Evolutionary conservation across 2,113 vertebrate species (phyloP).

Genomic region (Hucho hucho): DNA sequence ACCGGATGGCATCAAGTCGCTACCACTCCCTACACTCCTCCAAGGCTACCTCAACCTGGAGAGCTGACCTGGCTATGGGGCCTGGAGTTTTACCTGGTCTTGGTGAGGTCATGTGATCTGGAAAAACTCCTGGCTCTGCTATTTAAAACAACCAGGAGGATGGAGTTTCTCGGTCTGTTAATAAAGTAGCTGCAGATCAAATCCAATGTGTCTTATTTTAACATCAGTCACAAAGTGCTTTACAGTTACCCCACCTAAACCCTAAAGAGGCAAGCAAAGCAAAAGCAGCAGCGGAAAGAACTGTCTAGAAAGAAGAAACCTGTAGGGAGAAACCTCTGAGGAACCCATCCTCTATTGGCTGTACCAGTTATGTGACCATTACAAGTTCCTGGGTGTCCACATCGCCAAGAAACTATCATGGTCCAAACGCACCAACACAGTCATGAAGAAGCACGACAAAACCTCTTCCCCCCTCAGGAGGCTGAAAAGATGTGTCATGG

Average conservation of each 20-base stretch:
- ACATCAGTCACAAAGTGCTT: neutral
- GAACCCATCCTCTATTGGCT: too few species aligned
- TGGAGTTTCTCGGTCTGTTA: neutral
- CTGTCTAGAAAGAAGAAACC: too few species aligned
- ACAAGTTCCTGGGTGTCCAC: too few species aligned
- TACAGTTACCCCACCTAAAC: neutral
- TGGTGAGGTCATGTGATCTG: neutral
- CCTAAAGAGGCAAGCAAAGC: neutral
- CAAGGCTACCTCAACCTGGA: conserved; percentile 25
- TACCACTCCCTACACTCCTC: conserved; percentile 16
- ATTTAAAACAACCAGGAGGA: neutral
- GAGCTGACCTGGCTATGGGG: neutral
- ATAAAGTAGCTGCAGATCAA: neutral
- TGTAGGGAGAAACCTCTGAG: too few species aligned
- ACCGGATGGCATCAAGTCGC: conserved; percentile 7
- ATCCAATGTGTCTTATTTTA: neutral
- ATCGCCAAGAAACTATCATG: too few species aligned
- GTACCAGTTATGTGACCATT: too few species aligned
- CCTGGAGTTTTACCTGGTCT: neutral
- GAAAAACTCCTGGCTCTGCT: neutral
- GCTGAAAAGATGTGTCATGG: too few species aligned
- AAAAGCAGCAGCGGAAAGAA: too few species aligned
- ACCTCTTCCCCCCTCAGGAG: too few species aligned
- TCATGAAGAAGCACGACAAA: too few species aligned
- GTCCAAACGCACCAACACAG: too few species aligned